Evolutionary conservation across 2,797 vertebrate species (phyloP), one percentile per base, ranked within the genome.

Genomic region (Enteromius paludinosus): DNA sequence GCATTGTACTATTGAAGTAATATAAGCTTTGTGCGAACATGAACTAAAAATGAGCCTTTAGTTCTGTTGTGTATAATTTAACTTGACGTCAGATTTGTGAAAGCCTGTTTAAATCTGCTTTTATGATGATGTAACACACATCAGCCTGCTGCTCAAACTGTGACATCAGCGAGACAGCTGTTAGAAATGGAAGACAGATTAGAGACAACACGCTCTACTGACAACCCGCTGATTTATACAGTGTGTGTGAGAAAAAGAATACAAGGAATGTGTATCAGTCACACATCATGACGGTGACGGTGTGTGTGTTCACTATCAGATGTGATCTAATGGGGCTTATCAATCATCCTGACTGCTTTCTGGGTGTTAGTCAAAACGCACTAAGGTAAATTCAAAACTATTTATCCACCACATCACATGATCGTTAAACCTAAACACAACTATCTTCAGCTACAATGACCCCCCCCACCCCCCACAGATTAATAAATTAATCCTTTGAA

Each of bases 141-240:
- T 69, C 45, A 43, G 47, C 69, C 64, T 49, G 68, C 56, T 81
- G 61, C 76, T 62, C 72, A 30, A 20, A 38, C 76, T 76, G 74
- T 78, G 82, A 79, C 62, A 81, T 78, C 43, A 71, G 41, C 10
- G 25, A 76, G 74, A 79, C 49, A 83, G 82, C 78, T 80, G 76
- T 73, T 49, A 82, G 70, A 79, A 20, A 38, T n/a, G 64, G 59
- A 59, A 78, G 64, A 82, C 65, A 83, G 85, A 89, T 82, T 79
- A 87, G 54, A 75, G 68, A 79, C 78, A 71, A 64, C 79, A 52
- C 41, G 66, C 56, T 70, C 61, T 14, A 81, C 83, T 66, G 86
- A 66, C 78, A 45, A 61, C 79, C 52, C 71, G 76, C 85, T 79
- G 73, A 83, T 69, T 78, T 69, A 68, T 65, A 65, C 56, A 78